These are phyloP conservation scores for Eulemur mongoz DNA, from an alignment of 2,797 vertebrate species.

Conservation along the genomic window DNA sequence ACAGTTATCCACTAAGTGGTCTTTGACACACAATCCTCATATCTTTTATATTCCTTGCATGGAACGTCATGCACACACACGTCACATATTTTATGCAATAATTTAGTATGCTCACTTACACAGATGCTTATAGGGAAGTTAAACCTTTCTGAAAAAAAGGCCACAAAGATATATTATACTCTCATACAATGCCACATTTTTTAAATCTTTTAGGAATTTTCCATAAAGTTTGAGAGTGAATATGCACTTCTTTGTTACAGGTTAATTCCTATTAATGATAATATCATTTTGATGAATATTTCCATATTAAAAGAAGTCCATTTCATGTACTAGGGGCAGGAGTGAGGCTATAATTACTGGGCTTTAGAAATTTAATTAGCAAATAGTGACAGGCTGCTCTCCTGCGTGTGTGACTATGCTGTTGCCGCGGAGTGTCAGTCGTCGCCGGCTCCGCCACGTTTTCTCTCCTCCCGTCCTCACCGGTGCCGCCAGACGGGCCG, in stretches of 20 bases:
- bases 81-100: background rate
- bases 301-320: background rate
- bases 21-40: background rate
- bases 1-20: background rate
- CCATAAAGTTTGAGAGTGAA: background rate
- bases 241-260: background rate
- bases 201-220: background rate
- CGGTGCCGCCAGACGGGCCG: background rate
- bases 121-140: background rate
- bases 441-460: background rate
- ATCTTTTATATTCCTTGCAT: background rate
- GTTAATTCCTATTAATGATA: constrained; percentile 20
- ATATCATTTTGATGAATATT: background rate
- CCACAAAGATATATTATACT: background rate
- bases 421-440: background rate
- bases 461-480: background rate
- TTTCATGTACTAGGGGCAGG: background rate
- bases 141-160: background rate
- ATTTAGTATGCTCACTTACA: background rate
- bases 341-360: background rate
- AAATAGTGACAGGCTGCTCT: background rate
- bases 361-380: background rate
- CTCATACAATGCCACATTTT: background rate
- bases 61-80: background rate
- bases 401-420: background rate